Evolutionary conservation across 1,140 invertebrate species (phyloP), one percentile per base, ranked within the genome.

Genomic region (Rhynchophorus ferrugineus): DNA sequence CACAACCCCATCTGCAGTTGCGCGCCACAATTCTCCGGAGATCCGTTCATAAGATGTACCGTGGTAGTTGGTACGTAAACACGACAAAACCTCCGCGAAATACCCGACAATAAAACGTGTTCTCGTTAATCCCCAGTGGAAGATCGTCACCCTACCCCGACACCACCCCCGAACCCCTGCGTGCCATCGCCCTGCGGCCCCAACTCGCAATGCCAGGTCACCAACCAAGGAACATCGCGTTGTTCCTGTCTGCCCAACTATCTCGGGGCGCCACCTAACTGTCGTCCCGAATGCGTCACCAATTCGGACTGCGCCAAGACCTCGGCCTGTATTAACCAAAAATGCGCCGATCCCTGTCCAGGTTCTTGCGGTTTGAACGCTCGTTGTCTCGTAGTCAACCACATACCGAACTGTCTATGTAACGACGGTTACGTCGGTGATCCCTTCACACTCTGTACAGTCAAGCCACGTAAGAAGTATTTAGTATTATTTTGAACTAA

Each of bases 271-370:
- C 87, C 88, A 68, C 74, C 76, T 57, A 75, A 81, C 56, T 89
- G 86, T 66, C 75, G 79, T 66, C 85, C 85, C 19, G 84, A 88
- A 67, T 90, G 86, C 68, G 71, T 80, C 8, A 76, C 79, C 59
- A 78, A 81, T 60, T 70, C 75, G 0, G 82, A 87, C 61, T 87
- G 84, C 68, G 63, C 75, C 58, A 63, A 74, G 63, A 73, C 79
- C 61, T 75, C 74, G 62, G 78, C 79, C 8, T 84, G 82, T 64
- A 69, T 79, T 18, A 69, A 75, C 45, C 74, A 80, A 44, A 82
- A 79, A 67, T 85, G 83, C 67, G 71, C 72, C 64, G 77, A 84
- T 63, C 81, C 81, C 17, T 85, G 83, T 61, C 63, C 69, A 17
- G 79, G 80, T 52, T 78, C 74, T 9, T 87, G 84, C 61, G 83